A percentile compares a stretch with the other conserved stretches of the same genome.
These are phyloP conservation scores for Mantis religiosa DNA, from an alignment of 2,888 invertebrate species.

Conservation along the genomic window DNA sequence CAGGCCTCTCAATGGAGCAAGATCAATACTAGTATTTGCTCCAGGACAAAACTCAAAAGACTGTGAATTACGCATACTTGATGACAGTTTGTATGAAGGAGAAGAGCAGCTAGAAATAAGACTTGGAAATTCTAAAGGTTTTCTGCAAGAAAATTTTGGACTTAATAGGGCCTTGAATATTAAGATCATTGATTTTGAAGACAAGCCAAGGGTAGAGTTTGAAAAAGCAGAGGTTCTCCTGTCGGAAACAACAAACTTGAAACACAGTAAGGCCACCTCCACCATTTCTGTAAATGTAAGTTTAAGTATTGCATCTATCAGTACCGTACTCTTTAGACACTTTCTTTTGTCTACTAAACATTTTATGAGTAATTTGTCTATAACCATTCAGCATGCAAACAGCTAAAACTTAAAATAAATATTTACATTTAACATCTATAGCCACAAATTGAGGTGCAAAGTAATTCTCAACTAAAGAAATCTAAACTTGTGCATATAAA, in stretches of 20 bases:
- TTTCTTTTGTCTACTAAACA: too few species aligned
- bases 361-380: too few species aligned
- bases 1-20: neutral
- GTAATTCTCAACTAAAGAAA: too few species aligned
- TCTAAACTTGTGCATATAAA: too few species aligned
- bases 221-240: neutral
- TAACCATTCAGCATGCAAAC: too few species aligned
- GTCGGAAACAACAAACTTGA: neutral
- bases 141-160: neutral
- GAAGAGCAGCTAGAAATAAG: neutral
- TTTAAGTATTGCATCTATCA: neutral
- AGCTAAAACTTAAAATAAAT: too few species aligned
- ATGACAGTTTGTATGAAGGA: neutral
- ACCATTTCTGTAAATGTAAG: slow-evolving; percentile 10
- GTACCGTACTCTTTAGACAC: too few species aligned
- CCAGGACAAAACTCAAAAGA: neutral
- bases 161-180: neutral
- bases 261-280: neutral
- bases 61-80: neutral
- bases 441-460: too few species aligned
- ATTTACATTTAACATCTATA: too few species aligned
- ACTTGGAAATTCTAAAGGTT: neutral
- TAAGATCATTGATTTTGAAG: neutral
- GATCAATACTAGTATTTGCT: neutral
- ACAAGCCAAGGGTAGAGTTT: neutral